phyloP scores from a whole-genome alignment of 2,888 invertebrate species.

The Orchestes rusci region DNA sequence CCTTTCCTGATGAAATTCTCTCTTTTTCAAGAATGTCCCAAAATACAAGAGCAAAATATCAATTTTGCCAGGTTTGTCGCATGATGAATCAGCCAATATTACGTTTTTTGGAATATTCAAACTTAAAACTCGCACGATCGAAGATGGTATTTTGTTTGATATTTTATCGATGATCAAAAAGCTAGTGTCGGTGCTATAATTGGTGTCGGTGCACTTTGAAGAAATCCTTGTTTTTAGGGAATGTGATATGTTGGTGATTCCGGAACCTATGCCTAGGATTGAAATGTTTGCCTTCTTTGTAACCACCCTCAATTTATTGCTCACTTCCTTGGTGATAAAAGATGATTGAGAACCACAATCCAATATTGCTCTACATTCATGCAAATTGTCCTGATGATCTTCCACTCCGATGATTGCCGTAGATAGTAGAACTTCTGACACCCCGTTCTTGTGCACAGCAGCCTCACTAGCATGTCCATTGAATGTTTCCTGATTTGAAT shows the following conservation, averaged over 20 bases:
- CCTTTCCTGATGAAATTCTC: no score
- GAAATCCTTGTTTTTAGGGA: neutral
- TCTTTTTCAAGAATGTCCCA: slow-evolving; percentile 6
- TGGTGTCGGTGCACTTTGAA: neutral
- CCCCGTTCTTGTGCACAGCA: no score
- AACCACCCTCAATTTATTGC: neutral
- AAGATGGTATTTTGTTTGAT: neutral
- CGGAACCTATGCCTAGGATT: neutral
- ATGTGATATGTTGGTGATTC: neutral
- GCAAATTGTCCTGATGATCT: neutral
- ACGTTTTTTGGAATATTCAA: neutral
- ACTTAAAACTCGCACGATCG: neutral
- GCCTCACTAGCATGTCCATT: no score
- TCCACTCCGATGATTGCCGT: neutral
- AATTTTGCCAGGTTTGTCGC: neutral
- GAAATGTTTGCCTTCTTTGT: neutral
- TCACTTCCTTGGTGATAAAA: neutral
- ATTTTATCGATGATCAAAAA: neutral
- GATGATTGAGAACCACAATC: slow-evolving; percentile 1
- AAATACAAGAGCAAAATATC: slow-evolving; percentile 6
- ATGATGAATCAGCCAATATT: neutral
- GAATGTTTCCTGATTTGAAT: no score
- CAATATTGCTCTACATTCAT: neutral
- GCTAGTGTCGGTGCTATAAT: neutral
- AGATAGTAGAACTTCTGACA: slow-evolving; percentile 2